Base-by-base conservation (phyloP, 2,888 invertebrate genomes). In the Bhutanitis thaidina region DNA sequence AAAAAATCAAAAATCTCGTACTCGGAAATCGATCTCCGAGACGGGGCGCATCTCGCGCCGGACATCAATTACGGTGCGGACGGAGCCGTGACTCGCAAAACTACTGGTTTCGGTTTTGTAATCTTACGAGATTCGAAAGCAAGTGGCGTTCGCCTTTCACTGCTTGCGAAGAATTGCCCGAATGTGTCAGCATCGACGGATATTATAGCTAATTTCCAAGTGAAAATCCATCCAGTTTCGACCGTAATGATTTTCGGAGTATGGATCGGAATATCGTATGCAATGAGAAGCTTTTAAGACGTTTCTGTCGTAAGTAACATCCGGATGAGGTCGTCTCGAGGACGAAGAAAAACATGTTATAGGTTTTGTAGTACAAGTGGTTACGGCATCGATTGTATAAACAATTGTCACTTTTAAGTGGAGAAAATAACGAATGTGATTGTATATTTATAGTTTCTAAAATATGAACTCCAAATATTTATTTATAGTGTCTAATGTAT, bases 91-190 rank as follows among this genome's bases (percentile, higher is more conserved):
- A 16, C 15, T 41, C 10, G 41, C 16, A 46, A 41, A 51, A 51
- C n/a, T 51, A 51, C 45, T 15, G 51, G 41, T 46, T 46, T 36
- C 10, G 29, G 14, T 51, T 51, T 40, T 51, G 50, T 44, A 50
- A 45, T 45, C 40, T 25, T 36, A 41, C 10, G 41, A 46, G 45
- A 41, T 36, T 51, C 36, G 51, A 51, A 51, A 46, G 51, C 51
- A 51, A 41, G 46, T 46, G 45, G 27, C 46, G 40, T 41, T 51
- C 32, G 36, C 30, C 51, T 51, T 51, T 51, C 51, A 51, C 46
- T 46, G 25, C 36, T 20, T n/a, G 25, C 44, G 16, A 45, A 40
- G 39, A 30, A 49, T 30, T 46, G 30, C 15, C 35, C 27, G 35
- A 51, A 27, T 32, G 36, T 43, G 14, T 37, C 27, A 7, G 40